Evolutionary conservation across 2,888 invertebrate genomes (phyloP).

Genomic region (Cyclophora albipunctata): DNA sequence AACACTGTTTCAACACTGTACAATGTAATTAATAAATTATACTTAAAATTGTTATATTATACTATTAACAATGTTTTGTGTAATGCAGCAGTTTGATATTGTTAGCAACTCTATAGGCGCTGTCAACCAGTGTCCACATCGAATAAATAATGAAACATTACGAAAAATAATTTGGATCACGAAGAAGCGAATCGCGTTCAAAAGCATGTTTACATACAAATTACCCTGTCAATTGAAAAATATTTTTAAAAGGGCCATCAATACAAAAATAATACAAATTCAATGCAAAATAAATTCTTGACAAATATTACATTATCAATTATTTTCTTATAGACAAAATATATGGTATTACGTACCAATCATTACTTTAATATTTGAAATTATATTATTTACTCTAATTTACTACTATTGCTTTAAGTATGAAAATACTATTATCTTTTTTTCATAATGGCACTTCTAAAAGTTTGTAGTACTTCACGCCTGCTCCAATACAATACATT

Average conservation of each 20-base stretch:
- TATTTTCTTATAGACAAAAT: not conserved
- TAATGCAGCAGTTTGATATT: no score
- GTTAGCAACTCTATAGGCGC: no score
- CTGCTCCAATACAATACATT: no score
- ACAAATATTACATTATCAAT: not conserved
- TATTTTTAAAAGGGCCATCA: constrained; percentile 22
- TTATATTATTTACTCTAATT: not conserved
- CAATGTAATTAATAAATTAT: no score
- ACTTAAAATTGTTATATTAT: no score
- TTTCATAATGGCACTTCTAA: constrained; percentile 66
- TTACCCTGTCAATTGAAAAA: constrained; percentile 61
- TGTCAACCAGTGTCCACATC: no score
- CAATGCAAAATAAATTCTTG: no score
- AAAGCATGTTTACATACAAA: constrained; percentile 10
- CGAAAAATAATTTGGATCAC: no score
- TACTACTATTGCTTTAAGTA: constrained; percentile 47
- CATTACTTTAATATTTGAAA: no score
- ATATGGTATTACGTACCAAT: not conserved
- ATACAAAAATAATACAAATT: constrained; percentile 21
- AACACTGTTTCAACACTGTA: not conserved
- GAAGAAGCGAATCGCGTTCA: constrained; percentile 10
- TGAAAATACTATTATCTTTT: constrained; percentile 60
- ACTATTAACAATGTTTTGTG: no score
- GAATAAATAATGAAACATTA: not conserved
- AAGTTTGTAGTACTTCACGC: constrained; percentile 26